phyloP scores from a whole-genome alignment of 2,113 vertebrate species.

The Petrocephalus microphthalmus region DNA sequence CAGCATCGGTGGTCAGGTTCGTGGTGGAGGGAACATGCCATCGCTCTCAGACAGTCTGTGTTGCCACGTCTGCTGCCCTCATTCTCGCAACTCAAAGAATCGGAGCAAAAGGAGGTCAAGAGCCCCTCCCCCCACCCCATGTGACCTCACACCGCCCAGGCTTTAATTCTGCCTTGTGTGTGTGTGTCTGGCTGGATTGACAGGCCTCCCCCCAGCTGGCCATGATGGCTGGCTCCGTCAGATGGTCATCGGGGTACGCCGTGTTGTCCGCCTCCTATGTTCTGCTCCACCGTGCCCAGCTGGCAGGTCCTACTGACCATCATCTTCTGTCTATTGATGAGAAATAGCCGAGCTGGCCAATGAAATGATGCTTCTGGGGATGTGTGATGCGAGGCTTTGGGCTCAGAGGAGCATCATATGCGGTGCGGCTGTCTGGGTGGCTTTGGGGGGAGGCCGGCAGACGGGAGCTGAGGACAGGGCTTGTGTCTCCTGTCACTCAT shows the following conservation, averaged over 20 bases:
- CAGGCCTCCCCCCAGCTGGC: neutral
- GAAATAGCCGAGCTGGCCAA: neutral
- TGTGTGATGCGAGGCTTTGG: neutral
- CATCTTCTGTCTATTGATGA: neutral
- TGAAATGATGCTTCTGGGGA: neutral
- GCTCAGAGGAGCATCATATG: neutral
- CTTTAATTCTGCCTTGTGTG: neutral
- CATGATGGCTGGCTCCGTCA: neutral
- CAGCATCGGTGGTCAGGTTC: neutral
- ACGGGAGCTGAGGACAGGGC: neutral
- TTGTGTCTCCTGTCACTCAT: neutral
- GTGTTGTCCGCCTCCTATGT: neutral
- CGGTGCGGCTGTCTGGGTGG: neutral
- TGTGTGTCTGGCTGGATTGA: neutral
- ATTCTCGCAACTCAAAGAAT: slow-evolving; percentile 30
- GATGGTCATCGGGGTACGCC: neutral
- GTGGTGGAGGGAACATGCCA: neutral
- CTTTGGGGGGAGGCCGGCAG: neutral
- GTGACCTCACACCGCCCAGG: neutral
- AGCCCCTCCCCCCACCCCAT: slow-evolving; percentile 19
- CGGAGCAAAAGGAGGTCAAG: slow-evolving; percentile 50
- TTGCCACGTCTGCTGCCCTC: neutral
- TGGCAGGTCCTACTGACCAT: neutral
- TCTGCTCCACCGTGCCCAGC: neutral
- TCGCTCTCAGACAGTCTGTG: slow-evolving; percentile 4